Conservation (phyloP, 2,797 vertebrate species). For the Alfaro cultratus region DNA sequence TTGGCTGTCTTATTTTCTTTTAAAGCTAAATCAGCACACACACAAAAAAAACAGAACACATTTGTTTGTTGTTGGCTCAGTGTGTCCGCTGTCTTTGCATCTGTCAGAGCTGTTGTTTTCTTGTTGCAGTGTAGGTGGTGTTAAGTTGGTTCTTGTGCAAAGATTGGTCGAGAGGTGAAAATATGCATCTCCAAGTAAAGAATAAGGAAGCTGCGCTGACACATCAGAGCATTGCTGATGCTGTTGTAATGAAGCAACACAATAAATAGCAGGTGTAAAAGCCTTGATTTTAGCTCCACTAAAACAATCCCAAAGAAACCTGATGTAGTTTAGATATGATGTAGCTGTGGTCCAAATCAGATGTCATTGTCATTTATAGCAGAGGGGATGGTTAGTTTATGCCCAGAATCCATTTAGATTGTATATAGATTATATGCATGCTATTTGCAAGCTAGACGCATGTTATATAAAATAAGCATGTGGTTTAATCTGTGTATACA, state of each 20-base stretch:
- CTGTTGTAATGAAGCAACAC: slow-evolving; percentile 25
- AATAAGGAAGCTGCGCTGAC: slow-evolving; percentile 59
- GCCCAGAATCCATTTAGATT: not conserved
- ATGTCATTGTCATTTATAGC: slow-evolving; percentile 17
- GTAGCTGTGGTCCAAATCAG: slow-evolving; percentile 66
- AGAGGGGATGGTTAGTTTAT: not conserved
- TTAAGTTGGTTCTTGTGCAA: slow-evolving; percentile 35
- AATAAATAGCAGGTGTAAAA: slow-evolving; percentile 58
- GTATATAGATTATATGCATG: not conserved
- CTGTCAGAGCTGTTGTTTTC: slow-evolving; percentile 29
- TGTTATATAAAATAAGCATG: not conserved
- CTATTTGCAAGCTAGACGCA: not conserved
- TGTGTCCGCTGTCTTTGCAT: slow-evolving; percentile 8
- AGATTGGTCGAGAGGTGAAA: slow-evolving; percentile 53
- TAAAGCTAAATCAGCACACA: not conserved
- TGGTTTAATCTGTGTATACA: not conserved
- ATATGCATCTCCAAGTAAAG: slow-evolving; percentile 67
- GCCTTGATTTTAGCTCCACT: slow-evolving; percentile 50
- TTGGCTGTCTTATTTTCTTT: not conserved
- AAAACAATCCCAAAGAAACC: slow-evolving; percentile 28
- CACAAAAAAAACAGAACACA: not conserved
- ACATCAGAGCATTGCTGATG: slow-evolving; percentile 45
- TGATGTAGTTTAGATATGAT: slow-evolving; percentile 67
- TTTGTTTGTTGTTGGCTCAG: not conserved
- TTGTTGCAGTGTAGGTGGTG: slow-evolving; percentile 38